phyloP scores from a whole-genome alignment of 2,797 vertebrate genomes.

The Fistularia tabacaria region DNA sequence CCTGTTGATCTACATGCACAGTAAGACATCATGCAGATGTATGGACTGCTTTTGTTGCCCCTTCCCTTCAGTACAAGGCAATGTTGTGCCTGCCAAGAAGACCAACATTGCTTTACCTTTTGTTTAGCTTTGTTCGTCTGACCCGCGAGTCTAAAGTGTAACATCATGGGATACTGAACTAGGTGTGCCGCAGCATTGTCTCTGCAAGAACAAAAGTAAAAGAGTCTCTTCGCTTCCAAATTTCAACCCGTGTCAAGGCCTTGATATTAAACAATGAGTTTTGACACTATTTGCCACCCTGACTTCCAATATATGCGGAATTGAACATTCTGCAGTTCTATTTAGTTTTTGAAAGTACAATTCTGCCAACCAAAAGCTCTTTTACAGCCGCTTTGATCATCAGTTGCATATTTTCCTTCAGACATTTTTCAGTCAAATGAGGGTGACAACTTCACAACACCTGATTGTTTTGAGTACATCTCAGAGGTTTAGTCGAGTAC shows the following conservation, averaged over 20 bases:
- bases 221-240: conserved; percentile 7
- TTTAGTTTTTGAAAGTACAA: conserved; percentile 12
- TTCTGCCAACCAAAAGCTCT: conserved; percentile 41
- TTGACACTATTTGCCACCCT: conserved; percentile 1
- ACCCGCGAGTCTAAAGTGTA: background rate
- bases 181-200: background rate
- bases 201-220: conserved; percentile 1
- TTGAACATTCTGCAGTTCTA: background rate
- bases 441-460: no score
- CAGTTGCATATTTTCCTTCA: conserved; percentile 33
- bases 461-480: no score
- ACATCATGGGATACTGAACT: background rate
- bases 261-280: no score
- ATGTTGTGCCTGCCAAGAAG: conserved; percentile 15
- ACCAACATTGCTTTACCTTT: background rate
- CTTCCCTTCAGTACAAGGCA: conserved; percentile 3
- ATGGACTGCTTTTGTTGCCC: conserved; percentile 8
- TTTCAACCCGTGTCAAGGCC: no score
- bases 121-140: conserved; percentile 3
- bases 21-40: background rate
- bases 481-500: no score
- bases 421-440: no score
- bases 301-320: conserved; percentile 18
- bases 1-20: conserved; percentile 6
- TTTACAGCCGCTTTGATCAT: conserved; percentile 15